Base-by-base conservation (phyloP, 2,888 invertebrate species). In the Catonia carolina region DNA sequence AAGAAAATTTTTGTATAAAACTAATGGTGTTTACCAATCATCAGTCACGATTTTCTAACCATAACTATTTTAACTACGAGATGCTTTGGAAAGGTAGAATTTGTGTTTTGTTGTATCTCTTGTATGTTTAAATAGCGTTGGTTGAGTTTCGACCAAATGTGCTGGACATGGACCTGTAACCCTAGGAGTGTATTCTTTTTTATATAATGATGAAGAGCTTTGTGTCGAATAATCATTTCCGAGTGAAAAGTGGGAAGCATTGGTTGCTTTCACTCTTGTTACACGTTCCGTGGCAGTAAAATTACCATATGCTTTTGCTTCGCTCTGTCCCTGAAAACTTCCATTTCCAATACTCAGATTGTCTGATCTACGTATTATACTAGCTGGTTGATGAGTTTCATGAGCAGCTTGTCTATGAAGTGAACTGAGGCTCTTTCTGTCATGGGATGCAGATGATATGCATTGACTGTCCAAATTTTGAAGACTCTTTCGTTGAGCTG, bases 41-140 rank as follows among this genome's bases (percentile, higher is more conserved):
- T n/a, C n/a, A n/a, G n/a, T n/a, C n/a, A n/a, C n/a, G n/a, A n/a
- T n/a, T n/a, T n/a, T n/a, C n/a, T n/a, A n/a, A n/a, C n/a, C n/a
- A n/a, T n/a, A n/a, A n/a, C n/a, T n/a, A n/a, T n/a, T n/a, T n/a
- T n/a, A n/a, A n/a, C n/a, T n/a, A n/a, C 27, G 23, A 27, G 60
- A 53, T 31, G 80, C 77, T 70, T 82, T 80, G 2, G 85, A 79
- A 69, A 86, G 79, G 70, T 89, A 91, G 71, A 89, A 90, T 71
- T 87, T 89, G 72, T 91, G 90, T 68, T 87, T 84, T 64, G 84
- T 85, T 10, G 90, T 87, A 71, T 91, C 88, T 61, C 89, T 79
- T 22, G 89, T 89, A 68, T 90, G 89, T 72, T 87, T 87, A 73
- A 85, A 91, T 1, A 23, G 23, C 56, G 87, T 83, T 54, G 65